Conservation (phyloP, 2,797 vertebrate species). For the Sardinella longiceps region DNA sequence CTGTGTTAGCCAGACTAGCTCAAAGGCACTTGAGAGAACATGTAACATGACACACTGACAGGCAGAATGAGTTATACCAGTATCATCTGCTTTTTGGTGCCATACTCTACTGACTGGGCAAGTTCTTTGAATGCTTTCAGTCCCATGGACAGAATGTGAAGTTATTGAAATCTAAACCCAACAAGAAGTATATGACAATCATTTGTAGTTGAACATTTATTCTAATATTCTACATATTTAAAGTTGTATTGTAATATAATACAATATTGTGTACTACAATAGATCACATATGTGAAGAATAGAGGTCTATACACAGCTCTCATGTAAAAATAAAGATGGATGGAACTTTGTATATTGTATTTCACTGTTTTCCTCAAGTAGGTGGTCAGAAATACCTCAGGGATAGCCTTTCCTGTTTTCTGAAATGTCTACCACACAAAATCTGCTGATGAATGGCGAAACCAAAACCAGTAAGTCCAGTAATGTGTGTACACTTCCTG, state of each 20-base stretch:
- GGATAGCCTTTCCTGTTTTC: background rate
- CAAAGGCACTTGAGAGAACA: background rate
- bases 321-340: background rate
- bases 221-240: background rate
- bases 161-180: background rate
- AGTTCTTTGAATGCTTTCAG: background rate
- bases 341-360: background rate
- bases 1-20: background rate
- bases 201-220: background rate
- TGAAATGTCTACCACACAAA: background rate
- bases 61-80: background rate
- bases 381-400: background rate
- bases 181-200: background rate
- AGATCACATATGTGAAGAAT: background rate
- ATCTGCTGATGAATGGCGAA: background rate
- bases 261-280: background rate
- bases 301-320: background rate
- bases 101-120: background rate
- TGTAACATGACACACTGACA: background rate
- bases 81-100: background rate
- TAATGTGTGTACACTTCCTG: too few species aligned
- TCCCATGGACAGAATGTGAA: background rate
- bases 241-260: background rate
- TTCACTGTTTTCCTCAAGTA: background rate
- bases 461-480: too few species aligned